phyloP scores from a whole-genome alignment of 2,888 invertebrate genomes.

The Sesia apiformis region DNA sequence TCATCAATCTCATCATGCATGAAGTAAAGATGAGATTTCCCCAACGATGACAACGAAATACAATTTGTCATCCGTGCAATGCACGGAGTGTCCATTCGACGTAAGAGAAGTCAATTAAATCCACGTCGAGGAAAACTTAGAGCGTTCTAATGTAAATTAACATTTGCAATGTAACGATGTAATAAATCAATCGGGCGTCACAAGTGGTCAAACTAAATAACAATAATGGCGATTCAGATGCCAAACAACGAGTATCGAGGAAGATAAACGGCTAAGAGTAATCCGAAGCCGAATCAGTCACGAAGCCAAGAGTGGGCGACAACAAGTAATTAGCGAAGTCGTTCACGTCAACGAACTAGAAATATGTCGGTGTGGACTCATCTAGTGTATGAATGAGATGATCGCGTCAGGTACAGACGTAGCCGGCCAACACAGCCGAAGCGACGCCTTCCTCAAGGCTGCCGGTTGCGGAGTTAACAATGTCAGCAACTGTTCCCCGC shows the following conservation, averaged over 20 bases:
- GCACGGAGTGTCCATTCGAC: slow-evolving; percentile 14
- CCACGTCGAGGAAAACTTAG: slow-evolving; percentile 5
- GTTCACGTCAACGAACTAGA: slow-evolving; percentile 44
- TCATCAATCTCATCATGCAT: slow-evolving; percentile 19
- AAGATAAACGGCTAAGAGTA: slow-evolving; percentile 33
- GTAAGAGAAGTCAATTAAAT: slow-evolving; percentile 16
- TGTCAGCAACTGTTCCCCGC: not conserved
- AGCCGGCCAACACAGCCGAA: slow-evolving; percentile 33
- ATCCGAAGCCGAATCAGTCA: slow-evolving; percentile 32
- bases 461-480: not conserved
- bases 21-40: slow-evolving; percentile 6
- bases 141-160: not conserved
- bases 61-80: slow-evolving; percentile 1
- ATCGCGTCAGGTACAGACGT: slow-evolving; percentile 26
- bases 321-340: slow-evolving; percentile 43
- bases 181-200: slow-evolving; percentile 20
- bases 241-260: slow-evolving; percentile 31
- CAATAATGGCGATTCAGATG: slow-evolving; percentile 35
- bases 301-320: slow-evolving; percentile 41
- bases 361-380: slow-evolving; percentile 33
- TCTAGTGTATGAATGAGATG: slow-evolving; percentile 32
- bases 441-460: slow-evolving; percentile 12
- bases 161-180: slow-evolving; percentile 7
- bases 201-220: slow-evolving; percentile 23
- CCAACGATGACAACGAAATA: slow-evolving; percentile 5